Evolutionary conservation across 2,888 invertebrate genomes (phyloP).

Genomic region (Nomada fucata): DNA sequence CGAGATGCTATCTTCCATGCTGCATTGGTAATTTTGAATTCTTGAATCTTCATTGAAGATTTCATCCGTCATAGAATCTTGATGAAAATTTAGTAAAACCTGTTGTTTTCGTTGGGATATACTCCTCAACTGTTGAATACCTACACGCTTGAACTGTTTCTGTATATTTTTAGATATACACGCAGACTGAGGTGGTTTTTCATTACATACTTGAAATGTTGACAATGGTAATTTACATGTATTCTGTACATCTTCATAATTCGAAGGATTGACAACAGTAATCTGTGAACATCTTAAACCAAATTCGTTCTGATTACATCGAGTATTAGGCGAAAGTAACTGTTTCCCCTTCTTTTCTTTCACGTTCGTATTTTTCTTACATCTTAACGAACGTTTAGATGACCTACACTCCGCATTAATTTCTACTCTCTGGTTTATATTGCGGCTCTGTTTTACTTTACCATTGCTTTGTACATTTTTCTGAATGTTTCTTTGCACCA

Average conservation of each 20-base stretch:
- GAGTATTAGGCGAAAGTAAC: constrained; percentile 8
- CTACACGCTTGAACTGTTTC: constrained; percentile 34
- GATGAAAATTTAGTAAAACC: constrained; percentile 29
- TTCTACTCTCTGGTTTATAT: constrained; percentile 25
- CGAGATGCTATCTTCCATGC: constrained; percentile 32
- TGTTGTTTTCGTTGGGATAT: constrained; percentile 38
- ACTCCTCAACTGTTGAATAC: constrained; percentile 24
- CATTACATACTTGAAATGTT: constrained; percentile 23
- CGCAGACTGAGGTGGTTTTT: constrained; percentile 19
- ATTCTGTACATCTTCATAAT: constrained; percentile 25
- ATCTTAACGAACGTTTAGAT: constrained; percentile 26
- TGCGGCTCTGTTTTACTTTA: constrained; percentile 18
- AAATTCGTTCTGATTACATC: constrained; percentile 28
- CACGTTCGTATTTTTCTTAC: constrained; percentile 26
- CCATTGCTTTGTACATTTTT: constrained; percentile 3
- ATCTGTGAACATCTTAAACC: constrained; percentile 33
- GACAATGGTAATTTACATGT: constrained; percentile 29
- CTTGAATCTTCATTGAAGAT: constrained; percentile 30
- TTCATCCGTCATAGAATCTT: constrained; percentile 27
- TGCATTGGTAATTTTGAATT: background rate
- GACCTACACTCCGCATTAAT: constrained; percentile 25
- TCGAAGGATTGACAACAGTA: constrained; percentile 25
- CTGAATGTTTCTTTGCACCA: constrained; percentile 20
- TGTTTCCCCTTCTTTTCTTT: constrained; percentile 5
- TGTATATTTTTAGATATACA: constrained; percentile 23